Conservation (phyloP, 2,888 invertebrate genomes). For the Eristalinus sepulchralis region DNA sequence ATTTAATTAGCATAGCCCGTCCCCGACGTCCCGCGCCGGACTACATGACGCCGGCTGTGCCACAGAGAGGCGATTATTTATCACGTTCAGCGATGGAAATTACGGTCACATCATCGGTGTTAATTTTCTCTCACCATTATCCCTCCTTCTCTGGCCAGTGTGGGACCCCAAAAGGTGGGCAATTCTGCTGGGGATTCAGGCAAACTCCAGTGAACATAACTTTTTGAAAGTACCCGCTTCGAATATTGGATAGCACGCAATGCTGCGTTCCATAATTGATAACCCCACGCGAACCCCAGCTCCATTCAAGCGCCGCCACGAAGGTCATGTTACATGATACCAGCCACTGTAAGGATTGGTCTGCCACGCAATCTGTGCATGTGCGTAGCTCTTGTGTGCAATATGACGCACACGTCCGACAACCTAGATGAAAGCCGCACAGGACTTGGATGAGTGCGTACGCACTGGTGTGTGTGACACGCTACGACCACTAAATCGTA, state of each 20-base stretch:
- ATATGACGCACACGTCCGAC: slow-evolving; percentile 4
- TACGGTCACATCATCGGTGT: background rate
- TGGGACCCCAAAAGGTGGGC: background rate
- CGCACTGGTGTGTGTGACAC: slow-evolving; percentile 17
- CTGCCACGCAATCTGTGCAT: background rate
- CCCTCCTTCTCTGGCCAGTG: background rate
- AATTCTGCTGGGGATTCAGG: slow-evolving; percentile 2
- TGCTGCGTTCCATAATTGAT: slow-evolving; percentile 43
- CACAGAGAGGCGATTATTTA: background rate
- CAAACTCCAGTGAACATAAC: slow-evolving; percentile 37
- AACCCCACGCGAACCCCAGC: slow-evolving; percentile 1
- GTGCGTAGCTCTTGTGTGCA: slow-evolving; percentile 37
- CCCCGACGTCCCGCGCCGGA: background rate
- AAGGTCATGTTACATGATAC: slow-evolving; percentile 30
- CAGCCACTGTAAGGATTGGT: slow-evolving; percentile 15
- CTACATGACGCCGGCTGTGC: too few relatives aligned
- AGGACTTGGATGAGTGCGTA: background rate
- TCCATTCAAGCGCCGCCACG: background rate
- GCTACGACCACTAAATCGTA: slow-evolving; percentile 37
- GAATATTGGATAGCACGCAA: slow-evolving; percentile 39
- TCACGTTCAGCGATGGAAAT: background rate
- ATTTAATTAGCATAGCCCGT: slow-evolving; percentile 3
- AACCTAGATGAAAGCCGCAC: slow-evolving; percentile 5
- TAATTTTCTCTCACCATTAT: background rate
- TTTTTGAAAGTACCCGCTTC: slow-evolving; percentile 14